A percentile compares a stretch with the other conserved stretches of the same genome.
phyloP scores from a whole-genome alignment of 2,113 vertebrate species.

The Myotis yumanensis region DNA sequence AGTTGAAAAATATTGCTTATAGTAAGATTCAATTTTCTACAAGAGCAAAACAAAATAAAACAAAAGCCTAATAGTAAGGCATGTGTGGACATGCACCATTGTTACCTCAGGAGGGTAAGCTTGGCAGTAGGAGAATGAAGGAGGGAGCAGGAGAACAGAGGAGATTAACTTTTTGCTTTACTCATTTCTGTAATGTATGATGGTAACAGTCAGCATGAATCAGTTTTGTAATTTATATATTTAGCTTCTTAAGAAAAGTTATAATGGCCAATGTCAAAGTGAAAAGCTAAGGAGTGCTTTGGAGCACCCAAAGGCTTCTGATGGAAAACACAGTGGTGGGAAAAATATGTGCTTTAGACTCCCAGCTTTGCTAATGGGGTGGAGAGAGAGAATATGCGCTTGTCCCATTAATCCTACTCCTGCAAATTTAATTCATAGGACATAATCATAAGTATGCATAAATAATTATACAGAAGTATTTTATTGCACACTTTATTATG shows the following conservation, averaged over 20 bases:
- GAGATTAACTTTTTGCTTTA: background rate
- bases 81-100: background rate
- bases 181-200: background rate
- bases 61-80: background rate
- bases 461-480: constrained; percentile 33
- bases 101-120: background rate
- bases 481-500: constrained; percentile 4
- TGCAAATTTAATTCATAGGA: constrained; percentile 13
- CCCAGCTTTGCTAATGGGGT: background rate
- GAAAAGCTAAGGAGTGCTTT: background rate
- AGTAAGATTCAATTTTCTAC: constrained; percentile 13
- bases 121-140: background rate
- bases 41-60: constrained; percentile 43
- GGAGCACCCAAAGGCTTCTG: background rate
- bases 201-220: background rate
- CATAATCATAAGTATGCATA: constrained; percentile 51
- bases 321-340: background rate
- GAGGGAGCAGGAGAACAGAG: background rate
- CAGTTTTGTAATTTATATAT: constrained; percentile 12
- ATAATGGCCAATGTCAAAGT: background rate
- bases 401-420: background rate
- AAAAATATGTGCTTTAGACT: background rate
- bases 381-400: background rate
- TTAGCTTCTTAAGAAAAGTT: constrained; percentile 32
- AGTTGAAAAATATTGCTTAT: constrained; percentile 29